Conservation (phyloP, 1,140 invertebrate genomes). For the Drosophila hydei region DNA sequence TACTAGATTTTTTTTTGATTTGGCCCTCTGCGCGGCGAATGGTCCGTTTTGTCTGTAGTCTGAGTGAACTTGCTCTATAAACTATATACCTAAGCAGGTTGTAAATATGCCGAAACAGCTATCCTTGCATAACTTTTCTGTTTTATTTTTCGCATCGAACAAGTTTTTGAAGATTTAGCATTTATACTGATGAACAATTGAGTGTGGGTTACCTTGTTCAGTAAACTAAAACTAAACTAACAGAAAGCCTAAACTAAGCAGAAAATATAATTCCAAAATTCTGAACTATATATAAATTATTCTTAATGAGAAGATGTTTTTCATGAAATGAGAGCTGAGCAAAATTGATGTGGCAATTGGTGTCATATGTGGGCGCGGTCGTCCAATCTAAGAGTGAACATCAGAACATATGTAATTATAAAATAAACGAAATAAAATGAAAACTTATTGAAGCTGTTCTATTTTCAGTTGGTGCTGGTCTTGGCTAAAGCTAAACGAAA, state of each 20-base stretch:
- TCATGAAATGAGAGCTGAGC: conserved; percentile 20
- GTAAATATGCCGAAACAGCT: conserved; percentile 35
- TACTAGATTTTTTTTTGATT: conserved; percentile 29
- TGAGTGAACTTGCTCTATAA: conserved; percentile 6
- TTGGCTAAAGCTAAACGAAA: neutral
- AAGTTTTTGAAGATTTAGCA: conserved; percentile 46
- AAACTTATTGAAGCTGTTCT: neutral
- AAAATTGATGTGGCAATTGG: conserved; percentile 28
- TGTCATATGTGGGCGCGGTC: conserved; percentile 35
- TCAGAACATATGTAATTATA: conserved; percentile 50
- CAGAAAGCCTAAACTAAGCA: conserved; percentile 52
- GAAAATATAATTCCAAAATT: conserved; percentile 75
- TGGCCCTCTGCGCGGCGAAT: conserved; percentile 33
- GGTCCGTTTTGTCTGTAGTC: conserved; percentile 21
- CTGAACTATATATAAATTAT: conserved; percentile 69
- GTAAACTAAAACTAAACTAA: conserved; percentile 37
- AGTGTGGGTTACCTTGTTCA: conserved; percentile 51
- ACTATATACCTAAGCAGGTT: conserved; percentile 27
- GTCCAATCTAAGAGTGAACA: conserved; percentile 30
- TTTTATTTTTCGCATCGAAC: neutral
- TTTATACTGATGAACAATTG: conserved; percentile 44
- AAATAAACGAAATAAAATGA: conserved; percentile 38
- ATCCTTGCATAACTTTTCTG: conserved; percentile 6
- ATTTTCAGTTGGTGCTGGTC: neutral
- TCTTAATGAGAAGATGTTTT: conserved; percentile 26